These are phyloP conservation scores for Zoanthus sociatus DNA, from an alignment of 92 coral and sea anemone genomes.

Conservation along the genomic window DNA sequence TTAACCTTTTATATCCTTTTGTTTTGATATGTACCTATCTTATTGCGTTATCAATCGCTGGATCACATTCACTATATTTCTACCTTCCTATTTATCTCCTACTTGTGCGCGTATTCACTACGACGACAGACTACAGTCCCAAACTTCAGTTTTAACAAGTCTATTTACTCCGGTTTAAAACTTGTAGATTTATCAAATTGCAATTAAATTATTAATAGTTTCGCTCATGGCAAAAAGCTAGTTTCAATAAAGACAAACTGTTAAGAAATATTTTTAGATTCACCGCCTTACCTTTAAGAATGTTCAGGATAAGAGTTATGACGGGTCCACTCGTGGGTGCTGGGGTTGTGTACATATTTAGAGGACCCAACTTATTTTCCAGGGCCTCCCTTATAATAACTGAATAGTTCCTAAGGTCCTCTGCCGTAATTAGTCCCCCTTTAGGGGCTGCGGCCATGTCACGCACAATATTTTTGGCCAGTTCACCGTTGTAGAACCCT, in stretches of 20 bases:
- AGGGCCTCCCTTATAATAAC: constrained; percentile 41
- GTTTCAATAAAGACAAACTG: background rate
- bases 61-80: no score
- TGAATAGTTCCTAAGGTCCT: constrained; percentile 69
- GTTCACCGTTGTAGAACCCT: constrained; percentile 75
- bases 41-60: no score
- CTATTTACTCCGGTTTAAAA: no score
- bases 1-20: no score
- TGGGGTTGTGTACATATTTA: constrained; percentile 78
- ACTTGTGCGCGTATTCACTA: no score
- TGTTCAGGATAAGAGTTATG: constrained; percentile 79
- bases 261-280: background rate
- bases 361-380: constrained; percentile 45
- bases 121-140: no score
- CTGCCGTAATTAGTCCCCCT: constrained; percentile 61
- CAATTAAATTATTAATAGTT: no score
- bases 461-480: constrained; percentile 66
- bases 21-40: no score
- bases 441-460: constrained; percentile 58
- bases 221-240: no score
- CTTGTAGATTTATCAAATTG: no score
- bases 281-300: constrained; percentile 64
- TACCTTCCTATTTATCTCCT: no score
- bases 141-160: no score
- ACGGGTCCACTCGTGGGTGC: constrained; percentile 93